Conservation (phyloP, 2,113 vertebrate genomes). For the Istiophorus platypterus region DNA sequence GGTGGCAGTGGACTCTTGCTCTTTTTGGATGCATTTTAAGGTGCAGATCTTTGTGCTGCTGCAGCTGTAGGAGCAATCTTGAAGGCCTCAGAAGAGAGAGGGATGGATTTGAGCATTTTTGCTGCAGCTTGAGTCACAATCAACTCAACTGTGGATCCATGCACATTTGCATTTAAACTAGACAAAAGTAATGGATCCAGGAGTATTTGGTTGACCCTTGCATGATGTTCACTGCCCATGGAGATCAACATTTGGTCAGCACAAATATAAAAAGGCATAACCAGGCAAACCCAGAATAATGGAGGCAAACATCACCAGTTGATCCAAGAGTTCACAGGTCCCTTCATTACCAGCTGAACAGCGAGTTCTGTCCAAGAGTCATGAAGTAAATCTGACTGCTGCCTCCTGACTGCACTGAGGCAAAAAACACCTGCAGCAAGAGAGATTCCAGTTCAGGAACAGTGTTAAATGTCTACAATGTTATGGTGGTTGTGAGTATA, state of each 20-base stretch:
- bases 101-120: slow-evolving; percentile 25
- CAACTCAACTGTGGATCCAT: not conserved
- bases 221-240: not conserved
- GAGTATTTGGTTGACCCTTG: not conserved
- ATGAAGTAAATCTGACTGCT: slow-evolving; percentile 97
- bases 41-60: not conserved
- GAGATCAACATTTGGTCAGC: slow-evolving; percentile 4
- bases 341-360: slow-evolving; percentile 90
- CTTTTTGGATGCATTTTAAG: not conserved
- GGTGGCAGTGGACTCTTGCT: not conserved
- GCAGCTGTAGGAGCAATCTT: not conserved
- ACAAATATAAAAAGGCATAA: slow-evolving; percentile 29
- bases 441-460: not conserved
- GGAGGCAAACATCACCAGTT: slow-evolving; percentile 12
- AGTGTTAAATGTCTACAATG: not conserved
- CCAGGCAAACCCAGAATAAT: not conserved
- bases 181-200: slow-evolving; percentile 3
- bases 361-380: slow-evolving; percentile 92
- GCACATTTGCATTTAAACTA: not conserved
- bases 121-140: not conserved
- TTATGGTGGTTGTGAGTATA: not conserved
- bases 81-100: slow-evolving; percentile 17
- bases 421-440: slow-evolving; percentile 91
- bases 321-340: slow-evolving; percentile 24
- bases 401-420: slow-evolving; percentile 90